phyloP scores from a whole-genome alignment of 2,113 vertebrate species.

The Cololabis saira region DNA sequence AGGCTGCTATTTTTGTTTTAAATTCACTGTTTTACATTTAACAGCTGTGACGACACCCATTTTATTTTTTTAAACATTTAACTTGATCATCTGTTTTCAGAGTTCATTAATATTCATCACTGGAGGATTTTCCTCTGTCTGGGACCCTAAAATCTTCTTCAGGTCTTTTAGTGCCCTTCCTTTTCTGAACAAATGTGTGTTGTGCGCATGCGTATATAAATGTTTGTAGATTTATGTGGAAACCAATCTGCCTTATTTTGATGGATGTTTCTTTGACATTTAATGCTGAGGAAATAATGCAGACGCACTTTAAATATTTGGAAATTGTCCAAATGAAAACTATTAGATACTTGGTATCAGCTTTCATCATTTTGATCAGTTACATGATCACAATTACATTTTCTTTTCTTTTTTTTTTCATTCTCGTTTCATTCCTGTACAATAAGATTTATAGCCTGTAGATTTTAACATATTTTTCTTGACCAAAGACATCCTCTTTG shows the following conservation, averaged over 20 bases:
- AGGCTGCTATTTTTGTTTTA: slow-evolving; percentile 78
- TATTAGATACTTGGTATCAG: slow-evolving; percentile 95
- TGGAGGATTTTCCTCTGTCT: slow-evolving; percentile 40
- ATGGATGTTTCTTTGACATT: slow-evolving; percentile 74
- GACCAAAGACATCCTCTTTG: slow-evolving; percentile 83
- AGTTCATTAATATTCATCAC: slow-evolving; percentile 37
- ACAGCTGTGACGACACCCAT: slow-evolving; percentile 60
- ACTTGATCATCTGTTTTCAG: slow-evolving; percentile 9
- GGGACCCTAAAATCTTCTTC: slow-evolving; percentile 28
- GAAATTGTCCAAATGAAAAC: slow-evolving; percentile 87
- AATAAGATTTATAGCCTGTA: slow-evolving; percentile 76
- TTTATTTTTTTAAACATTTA: slow-evolving; percentile 20
- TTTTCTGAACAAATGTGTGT: slow-evolving; percentile 45
- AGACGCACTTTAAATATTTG: slow-evolving; percentile 98
- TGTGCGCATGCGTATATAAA: slow-evolving; percentile 8
- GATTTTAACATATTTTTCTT: slow-evolving; percentile 83
- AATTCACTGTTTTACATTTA: slow-evolving; percentile 68
- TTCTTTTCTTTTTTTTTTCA: slow-evolving; percentile 20
- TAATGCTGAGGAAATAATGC: slow-evolving; percentile 84
- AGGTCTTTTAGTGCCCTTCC: slow-evolving; percentile 28
- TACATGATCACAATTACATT: slow-evolving; percentile 89
- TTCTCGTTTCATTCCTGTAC: slow-evolving; percentile 76
- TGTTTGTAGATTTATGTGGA: slow-evolving; percentile 47
- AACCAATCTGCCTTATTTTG: slow-evolving; percentile 78
- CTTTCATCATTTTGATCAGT: slow-evolving; percentile 91